Evolutionary conservation across 2,888 invertebrate genomes (phyloP).

Genomic region (Calameuta pallipes): DNA sequence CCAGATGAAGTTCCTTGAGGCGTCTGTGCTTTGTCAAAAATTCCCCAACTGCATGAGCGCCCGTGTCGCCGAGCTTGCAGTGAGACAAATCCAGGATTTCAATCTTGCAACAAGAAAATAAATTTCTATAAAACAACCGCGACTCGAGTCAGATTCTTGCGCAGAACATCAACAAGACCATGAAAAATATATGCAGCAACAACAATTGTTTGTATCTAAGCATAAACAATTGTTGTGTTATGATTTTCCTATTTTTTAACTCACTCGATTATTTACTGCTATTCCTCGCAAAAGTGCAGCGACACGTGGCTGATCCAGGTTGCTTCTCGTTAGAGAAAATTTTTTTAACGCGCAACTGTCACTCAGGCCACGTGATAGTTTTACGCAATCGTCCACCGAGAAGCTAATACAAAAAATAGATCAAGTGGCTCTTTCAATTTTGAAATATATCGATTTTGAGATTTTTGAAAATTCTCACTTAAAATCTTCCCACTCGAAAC

Average conservation of each 20-base stretch:
- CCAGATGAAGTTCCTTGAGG: slow-evolving; percentile 68
- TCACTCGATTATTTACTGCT: slow-evolving; percentile 65
- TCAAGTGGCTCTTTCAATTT: no score
- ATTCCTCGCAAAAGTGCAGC: slow-evolving; percentile 71
- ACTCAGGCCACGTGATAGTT: slow-evolving; percentile 69
- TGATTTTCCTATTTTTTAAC: slow-evolving; percentile 13
- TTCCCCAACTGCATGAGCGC: slow-evolving; percentile 74
- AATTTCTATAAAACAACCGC: no score
- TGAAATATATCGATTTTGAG: no score
- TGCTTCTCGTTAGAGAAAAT: slow-evolving; percentile 72
- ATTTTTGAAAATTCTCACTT: slow-evolving; percentile 54
- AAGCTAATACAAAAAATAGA: slow-evolving; percentile 52
- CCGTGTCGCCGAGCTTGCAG: slow-evolving; percentile 73
- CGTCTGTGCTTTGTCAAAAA: slow-evolving; percentile 50
- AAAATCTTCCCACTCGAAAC: slow-evolving; percentile 72
- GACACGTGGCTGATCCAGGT: slow-evolving; percentile 71
- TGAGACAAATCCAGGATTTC: slow-evolving; percentile 75
- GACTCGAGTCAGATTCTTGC: no score
- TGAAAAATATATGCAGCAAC: no score
- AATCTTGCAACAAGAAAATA: slow-evolving; percentile 44
- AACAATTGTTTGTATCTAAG: no score
- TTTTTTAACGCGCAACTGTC: slow-evolving; percentile 67
- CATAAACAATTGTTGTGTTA: no score
- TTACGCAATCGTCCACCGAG: slow-evolving; percentile 71
- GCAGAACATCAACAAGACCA: no score